Conservation (phyloP, 2,888 invertebrate genomes). For the Stictocephala bisonia region DNA sequence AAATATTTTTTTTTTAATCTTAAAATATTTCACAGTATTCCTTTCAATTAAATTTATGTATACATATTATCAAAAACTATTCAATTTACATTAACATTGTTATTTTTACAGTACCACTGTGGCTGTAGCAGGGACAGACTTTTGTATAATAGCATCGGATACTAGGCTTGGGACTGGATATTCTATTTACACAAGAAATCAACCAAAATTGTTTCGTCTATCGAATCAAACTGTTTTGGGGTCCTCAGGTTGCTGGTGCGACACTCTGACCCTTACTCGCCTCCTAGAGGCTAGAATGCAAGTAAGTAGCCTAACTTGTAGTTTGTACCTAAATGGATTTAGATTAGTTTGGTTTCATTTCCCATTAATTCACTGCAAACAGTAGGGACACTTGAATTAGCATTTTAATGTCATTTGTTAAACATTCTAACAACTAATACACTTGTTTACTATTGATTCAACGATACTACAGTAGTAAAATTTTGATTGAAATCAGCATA, state of each 20-base stretch:
- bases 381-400: no score
- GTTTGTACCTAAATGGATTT: no score
- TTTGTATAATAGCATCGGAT: conserved; percentile 94
- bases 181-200: conserved; percentile 88
- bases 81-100: background rate
- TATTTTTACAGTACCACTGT: conserved; percentile 83
- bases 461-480: no score
- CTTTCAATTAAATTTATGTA: no score
- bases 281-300: conserved; percentile 88
- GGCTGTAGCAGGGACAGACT: conserved; percentile 96
- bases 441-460: no score
- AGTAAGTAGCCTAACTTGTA: conserved; percentile 64
- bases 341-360: no score
- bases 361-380: no score
- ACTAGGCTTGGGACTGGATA: conserved; percentile 93
- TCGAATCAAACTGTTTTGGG: conserved; percentile 90
- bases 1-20: conserved; percentile 7
- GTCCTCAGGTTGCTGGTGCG: conserved; percentile 97
- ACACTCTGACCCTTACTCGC: conserved; percentile 90
- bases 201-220: conserved; percentile 87
- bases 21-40: background rate
- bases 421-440: no score
- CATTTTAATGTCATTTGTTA: no score
- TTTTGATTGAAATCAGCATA: no score
- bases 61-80: no score